Conservation (phyloP, 1,140 invertebrate genomes). For the Drosophila tropicalis region DNA sequence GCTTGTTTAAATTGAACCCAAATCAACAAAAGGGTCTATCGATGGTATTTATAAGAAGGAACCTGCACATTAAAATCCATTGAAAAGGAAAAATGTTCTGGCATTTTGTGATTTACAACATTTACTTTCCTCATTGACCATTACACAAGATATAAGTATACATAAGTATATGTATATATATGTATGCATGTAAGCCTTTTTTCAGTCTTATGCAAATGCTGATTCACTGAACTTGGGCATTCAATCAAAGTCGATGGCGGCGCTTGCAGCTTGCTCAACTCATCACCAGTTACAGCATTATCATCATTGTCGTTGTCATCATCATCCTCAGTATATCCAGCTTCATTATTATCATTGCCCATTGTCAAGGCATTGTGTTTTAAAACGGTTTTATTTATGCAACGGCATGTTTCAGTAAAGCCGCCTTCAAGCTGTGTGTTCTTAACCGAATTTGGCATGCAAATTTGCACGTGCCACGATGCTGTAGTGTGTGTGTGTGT, state of each 20-base stretch:
- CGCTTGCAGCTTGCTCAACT: conserved; percentile 44
- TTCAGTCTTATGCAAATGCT: conserved; percentile 69
- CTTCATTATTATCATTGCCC: conserved; percentile 30
- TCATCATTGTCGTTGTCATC: conserved; percentile 24
- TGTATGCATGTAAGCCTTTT: conserved; percentile 33
- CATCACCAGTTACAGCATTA: conserved; percentile 4
- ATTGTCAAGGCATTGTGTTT: conserved; percentile 43
- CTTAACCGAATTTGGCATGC: conserved; percentile 78
- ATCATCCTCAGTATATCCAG: conserved; percentile 32
- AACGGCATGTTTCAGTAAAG: conserved; percentile 70
- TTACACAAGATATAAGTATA: conserved; percentile 29
- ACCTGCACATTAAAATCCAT: not conserved
- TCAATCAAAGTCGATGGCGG: conserved; percentile 71
- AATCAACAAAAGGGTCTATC: not conserved
- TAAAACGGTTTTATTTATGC: conserved; percentile 78
- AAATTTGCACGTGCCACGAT: conserved; percentile 70
- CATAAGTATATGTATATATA: not conserved
- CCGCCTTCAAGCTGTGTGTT: conserved; percentile 56
- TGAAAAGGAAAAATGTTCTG: conserved; percentile 8
- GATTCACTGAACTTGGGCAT: conserved; percentile 44
- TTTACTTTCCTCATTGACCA: conserved; percentile 47
- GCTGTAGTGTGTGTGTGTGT: not conserved
- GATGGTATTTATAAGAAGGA: not conserved
- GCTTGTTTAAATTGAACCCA: not conserved
- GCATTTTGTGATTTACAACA: conserved; percentile 46